Evolutionary conservation across 2,888 invertebrate species (phyloP).

Genomic region (Hipparchia sbordonii): DNA sequence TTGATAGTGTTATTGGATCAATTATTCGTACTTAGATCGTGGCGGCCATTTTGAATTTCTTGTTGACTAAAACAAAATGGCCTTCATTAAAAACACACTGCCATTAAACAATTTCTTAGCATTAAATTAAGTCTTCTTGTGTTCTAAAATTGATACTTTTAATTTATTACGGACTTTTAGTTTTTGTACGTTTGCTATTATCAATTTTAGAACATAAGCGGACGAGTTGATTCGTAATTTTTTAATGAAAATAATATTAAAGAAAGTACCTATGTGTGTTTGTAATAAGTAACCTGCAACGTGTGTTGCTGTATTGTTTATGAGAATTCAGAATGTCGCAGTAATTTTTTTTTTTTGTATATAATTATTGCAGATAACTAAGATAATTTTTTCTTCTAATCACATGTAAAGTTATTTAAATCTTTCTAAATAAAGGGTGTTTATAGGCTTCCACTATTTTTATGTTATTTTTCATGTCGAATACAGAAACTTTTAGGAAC

Average conservation of each 20-base stretch:
- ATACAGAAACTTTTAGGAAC: too few species aligned
- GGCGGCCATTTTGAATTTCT: slow-evolving; percentile 59
- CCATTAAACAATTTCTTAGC: slow-evolving; percentile 55
- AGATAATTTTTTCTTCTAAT: slow-evolving; percentile 39
- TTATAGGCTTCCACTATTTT: too few species aligned
- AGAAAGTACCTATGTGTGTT: slow-evolving; percentile 48
- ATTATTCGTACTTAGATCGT: slow-evolving; percentile 75
- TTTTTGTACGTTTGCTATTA: slow-evolving; percentile 19
- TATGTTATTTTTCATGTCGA: too few species aligned
- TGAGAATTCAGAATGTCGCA: slow-evolving; percentile 44
- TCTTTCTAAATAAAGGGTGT: too few species aligned
- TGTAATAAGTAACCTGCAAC: slow-evolving; percentile 46
- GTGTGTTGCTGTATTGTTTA: slow-evolving; percentile 49
- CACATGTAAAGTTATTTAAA: slow-evolving; percentile 24
- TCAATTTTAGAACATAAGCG: slow-evolving; percentile 31
- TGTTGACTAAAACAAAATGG: slow-evolving; percentile 47
- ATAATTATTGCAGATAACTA: slow-evolving; percentile 41
- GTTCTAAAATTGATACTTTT: slow-evolving; percentile 31
- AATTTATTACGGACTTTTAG: slow-evolving; percentile 23
- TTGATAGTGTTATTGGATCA: slow-evolving; percentile 63
- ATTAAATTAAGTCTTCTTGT: slow-evolving; percentile 23
- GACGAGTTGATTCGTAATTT: slow-evolving; percentile 40
- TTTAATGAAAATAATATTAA: slow-evolving; percentile 41
- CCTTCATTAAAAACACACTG: slow-evolving; percentile 63
- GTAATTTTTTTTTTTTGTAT: slow-evolving; percentile 41